A percentile compares a stretch with the other conserved stretches of the same genome.
Conservation (phyloP, 2,888 invertebrate genomes). For the Syrphus vitripennis region DNA sequence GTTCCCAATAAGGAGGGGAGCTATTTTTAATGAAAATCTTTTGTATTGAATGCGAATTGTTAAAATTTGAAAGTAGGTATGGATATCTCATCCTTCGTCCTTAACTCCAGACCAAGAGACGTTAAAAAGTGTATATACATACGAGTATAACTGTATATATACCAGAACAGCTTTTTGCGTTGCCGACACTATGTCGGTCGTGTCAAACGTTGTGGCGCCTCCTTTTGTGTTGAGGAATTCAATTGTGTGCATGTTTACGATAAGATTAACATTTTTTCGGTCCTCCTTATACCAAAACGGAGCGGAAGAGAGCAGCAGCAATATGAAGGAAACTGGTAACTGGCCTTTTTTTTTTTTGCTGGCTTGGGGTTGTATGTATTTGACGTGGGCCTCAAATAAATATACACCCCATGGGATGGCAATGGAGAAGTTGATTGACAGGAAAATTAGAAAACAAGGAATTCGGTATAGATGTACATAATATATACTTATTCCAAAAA, state of each 20-base stretch:
- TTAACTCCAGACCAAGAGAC: background rate
- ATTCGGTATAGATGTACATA: constrained; percentile 17
- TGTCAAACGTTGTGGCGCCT: constrained; percentile 57
- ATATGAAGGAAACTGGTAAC: background rate
- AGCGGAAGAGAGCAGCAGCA: background rate
- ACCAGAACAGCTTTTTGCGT: background rate
- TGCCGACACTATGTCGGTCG: constrained; percentile 21
- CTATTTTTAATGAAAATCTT: constrained; percentile 60
- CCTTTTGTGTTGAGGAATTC: constrained; percentile 60
- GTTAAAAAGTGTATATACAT: too few species aligned
- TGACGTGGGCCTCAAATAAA: constrained; percentile 53
- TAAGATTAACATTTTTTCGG: constrained; percentile 58
- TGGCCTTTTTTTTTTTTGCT: background rate
- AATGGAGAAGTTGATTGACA: constrained; percentile 66
- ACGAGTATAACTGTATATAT: too few species aligned
- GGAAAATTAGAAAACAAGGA: constrained; percentile 71
- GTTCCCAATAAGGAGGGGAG: background rate
- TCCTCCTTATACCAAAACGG: background rate
- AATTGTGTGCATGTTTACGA: constrained; percentile 69
- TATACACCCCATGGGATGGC: constrained; percentile 39
- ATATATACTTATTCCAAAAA: background rate
- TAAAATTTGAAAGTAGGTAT: constrained; percentile 55
- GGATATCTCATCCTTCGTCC: background rate
- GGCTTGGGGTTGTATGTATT: constrained; percentile 32
- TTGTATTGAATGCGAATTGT: constrained; percentile 50